Base-by-base conservation (phyloP, 2,113 vertebrate species). In the Gallinago undulata region DNA sequence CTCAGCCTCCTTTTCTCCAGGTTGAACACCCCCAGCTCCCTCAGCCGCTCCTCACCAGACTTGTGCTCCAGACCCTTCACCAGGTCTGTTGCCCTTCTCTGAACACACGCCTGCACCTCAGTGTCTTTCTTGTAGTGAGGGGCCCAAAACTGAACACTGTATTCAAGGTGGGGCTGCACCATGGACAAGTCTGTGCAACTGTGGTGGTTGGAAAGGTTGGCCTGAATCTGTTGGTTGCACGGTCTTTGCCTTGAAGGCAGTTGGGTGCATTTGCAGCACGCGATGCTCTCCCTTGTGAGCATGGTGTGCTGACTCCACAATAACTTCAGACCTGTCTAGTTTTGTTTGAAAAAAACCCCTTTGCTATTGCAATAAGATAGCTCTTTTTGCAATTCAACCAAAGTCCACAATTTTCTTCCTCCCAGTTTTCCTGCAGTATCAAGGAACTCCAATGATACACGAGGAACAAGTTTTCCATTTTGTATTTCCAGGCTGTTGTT, bases 241-340 rank as follows among this genome's bases (percentile, higher is more conserved):
- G 2, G 41, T 7, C n/a, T 77, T 25, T 84, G 31, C n/a, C 56
- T 68, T 3, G 31, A 13, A 55, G 30, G 62, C 51, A 75, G 11
- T 8, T 8, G 33, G 59, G 21, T 68, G 48, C 35, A 6, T 63
- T 51, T 63, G 25, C 68, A 81, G 83, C 43, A 78, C 0, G 0
- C 1, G 0, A 74, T 2, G 2, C 13, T 74, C 43, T 67, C 2
- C 19, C 4, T n/a, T 5, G 7, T 6, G 18, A 90, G 51, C 51
- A 8, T 0, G 0, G 18, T n/a, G 55, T 41, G 37, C 56, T 78
- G 30, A 13, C 43, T 48, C 51, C 51, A n/a, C 50, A 76, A 3
- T 80, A 92, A 1, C 62, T 94, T 60, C 53, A 89, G 80, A 66
- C 74, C 66, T 89, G 91, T 6, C 73, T 31, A 11, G 45, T 59